Conservation (phyloP, 2,888 invertebrate genomes). For the Drosophila subquinaria region DNA sequence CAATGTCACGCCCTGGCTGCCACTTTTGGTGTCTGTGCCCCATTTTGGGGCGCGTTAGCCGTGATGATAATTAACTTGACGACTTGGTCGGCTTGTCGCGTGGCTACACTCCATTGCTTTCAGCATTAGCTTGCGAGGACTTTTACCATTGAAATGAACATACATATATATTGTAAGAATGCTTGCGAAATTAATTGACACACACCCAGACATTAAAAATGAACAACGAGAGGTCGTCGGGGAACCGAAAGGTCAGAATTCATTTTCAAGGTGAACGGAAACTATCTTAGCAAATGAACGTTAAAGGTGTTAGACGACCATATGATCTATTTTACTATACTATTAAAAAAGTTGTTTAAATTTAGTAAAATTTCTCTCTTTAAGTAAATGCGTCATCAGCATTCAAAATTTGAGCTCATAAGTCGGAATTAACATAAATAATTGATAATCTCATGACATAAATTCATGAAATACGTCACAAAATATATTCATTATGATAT, state of each 20-base stretch:
- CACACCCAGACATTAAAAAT: slow-evolving; percentile 36
- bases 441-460: background rate
- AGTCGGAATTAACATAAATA: background rate
- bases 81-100: slow-evolving; percentile 65
- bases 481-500: background rate
- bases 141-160: slow-evolving; percentile 17
- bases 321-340: background rate
- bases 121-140: slow-evolving; percentile 15
- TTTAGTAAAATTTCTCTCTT: background rate
- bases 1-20: slow-evolving; percentile 64
- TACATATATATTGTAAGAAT: slow-evolving; percentile 11
- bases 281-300: slow-evolving; percentile 13
- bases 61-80: slow-evolving; percentile 69
- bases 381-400: background rate
- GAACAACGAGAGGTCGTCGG: slow-evolving; percentile 1
- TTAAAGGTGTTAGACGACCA: slow-evolving; percentile 16
- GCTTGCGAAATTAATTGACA: slow-evolving; percentile 10
- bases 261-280: slow-evolving; percentile 41
- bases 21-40: slow-evolving; percentile 52
- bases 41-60: slow-evolving; percentile 66
- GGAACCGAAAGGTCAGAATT: slow-evolving; percentile 41
- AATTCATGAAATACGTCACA: background rate
- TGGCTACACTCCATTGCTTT: slow-evolving; percentile 70
- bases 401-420: background rate
- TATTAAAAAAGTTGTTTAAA: background rate